Evolutionary conservation across 2,797 vertebrate genomes (phyloP), one percentile per base, ranked within the genome.

Genomic region (Netta rufina): DNA sequence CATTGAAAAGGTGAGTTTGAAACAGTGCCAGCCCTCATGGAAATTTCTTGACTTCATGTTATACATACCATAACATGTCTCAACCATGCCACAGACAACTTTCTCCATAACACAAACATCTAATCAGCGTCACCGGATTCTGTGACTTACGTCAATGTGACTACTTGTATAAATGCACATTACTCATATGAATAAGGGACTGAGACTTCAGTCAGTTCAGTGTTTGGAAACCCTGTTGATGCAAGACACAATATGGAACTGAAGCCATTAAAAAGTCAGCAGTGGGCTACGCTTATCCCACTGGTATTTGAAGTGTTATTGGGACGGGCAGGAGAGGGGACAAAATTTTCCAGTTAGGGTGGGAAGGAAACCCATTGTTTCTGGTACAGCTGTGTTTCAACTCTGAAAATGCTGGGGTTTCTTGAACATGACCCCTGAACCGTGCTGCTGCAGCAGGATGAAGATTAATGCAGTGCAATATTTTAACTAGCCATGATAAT

Each of bases 1-100:
- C 89, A 36, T 3, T 72, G 72, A 87, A 87, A 93, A 92, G 81
- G 75, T 86, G 91, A 94, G 51, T 57, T n/a, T 92, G 89, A 93
- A 92, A 49, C 2, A 11, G 58, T 66, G 89, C 69, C 92, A 93
- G 75, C n/a, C 58, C 79, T 86, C 82, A 25, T 12, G 6, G 57
- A 76, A 36, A 58, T 89, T 81, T 71, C 56, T 70, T 51, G 62
- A 79, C 70, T 70, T 73, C 70, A 69, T 53, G 53, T 13, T 39
- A 33, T 2, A 47, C 93, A 76, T 79, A 89, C 54, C 91, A 30
- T 4, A 71, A 89, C 93, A 43, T 87, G 94, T 90, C 92, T 69
- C 0, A 0, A 87, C 89, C 66, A 11, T 2, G 8, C 77, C 67
- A 33, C 7, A 21, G 77, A 76, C 6, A 64, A 60, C 60, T 87